These are phyloP conservation scores for Eristalis intricaria DNA, from an alignment of 2,888 invertebrate genomes.

Conservation along the genomic window DNA sequence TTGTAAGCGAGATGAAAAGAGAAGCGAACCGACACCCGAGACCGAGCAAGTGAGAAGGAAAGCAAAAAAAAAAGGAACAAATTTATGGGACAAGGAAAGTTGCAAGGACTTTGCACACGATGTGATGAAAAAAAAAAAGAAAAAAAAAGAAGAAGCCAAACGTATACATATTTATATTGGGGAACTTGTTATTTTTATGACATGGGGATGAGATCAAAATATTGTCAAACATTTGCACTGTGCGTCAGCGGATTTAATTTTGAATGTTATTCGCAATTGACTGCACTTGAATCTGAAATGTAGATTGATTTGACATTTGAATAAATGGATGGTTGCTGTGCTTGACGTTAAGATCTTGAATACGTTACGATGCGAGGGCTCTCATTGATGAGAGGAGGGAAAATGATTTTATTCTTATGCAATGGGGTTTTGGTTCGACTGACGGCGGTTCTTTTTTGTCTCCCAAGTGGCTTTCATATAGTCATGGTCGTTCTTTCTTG, in stretches of 20 bases:
- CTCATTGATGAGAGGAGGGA: neutral
- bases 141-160: conserved; percentile 2
- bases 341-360: neutral
- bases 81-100: conserved; percentile 54
- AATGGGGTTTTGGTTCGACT: too few species aligned
- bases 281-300: neutral
- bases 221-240: neutral
- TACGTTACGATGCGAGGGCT: neutral
- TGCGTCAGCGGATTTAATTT: conserved; percentile 2
- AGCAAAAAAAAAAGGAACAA: conserved; percentile 16
- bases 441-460: too few species aligned
- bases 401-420: too few species aligned
- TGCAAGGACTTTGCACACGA: conserved; percentile 48
- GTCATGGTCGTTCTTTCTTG: too few species aligned
- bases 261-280: neutral
- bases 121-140: conserved; percentile 58
- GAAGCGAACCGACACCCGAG: neutral
- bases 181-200: conserved; percentile 47
- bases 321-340: neutral
- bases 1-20: neutral
- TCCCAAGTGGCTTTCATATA: too few species aligned
- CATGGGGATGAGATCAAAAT: conserved; percentile 2
- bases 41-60: neutral
- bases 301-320: neutral
- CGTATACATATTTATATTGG: conserved; percentile 1